phyloP scores from a whole-genome alignment of 2,888 invertebrate genomes.

The Eupeodes luniger region DNA sequence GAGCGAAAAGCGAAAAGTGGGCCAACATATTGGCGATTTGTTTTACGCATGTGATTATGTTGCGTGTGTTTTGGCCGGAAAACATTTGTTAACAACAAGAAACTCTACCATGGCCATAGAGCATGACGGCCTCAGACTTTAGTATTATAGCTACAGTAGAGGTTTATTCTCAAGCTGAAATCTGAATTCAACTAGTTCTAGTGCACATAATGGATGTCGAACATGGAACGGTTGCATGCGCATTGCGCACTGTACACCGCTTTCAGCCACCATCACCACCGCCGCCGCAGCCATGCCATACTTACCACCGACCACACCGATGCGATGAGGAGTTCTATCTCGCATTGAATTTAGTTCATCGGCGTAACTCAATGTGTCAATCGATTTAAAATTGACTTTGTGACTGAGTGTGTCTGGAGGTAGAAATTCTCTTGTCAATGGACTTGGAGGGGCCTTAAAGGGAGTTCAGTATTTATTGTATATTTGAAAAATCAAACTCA shows the following conservation, averaged over 20 bases:
- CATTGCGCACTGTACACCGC: neutral
- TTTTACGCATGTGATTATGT: slow-evolving; percentile 75
- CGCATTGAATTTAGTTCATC: slow-evolving; percentile 55
- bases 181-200: slow-evolving; percentile 33
- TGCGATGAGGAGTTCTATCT: slow-evolving; percentile 15
- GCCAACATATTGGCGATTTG: slow-evolving; percentile 75
- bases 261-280: neutral
- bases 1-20: slow-evolving; percentile 42
- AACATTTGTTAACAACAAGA: slow-evolving; percentile 73
- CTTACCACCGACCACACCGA: neutral
- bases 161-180: neutral
- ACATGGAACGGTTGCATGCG: slow-evolving; percentile 49
- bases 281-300: neutral
- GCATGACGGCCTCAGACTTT: slow-evolving; percentile 50
- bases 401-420: slow-evolving; percentile 69
- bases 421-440: slow-evolving; percentile 62
- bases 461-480: slow-evolving; percentile 57
- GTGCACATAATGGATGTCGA: slow-evolving; percentile 50
- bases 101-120: slow-evolving; percentile 44
- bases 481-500: slow-evolving; percentile 60
- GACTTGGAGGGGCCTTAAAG: slow-evolving; percentile 17
- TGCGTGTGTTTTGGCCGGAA: slow-evolving; percentile 73
- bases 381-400: slow-evolving; percentile 71
- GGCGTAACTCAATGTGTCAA: slow-evolving; percentile 72
- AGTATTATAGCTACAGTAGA: neutral